These are phyloP conservation scores for Graptemys geographica DNA, from an alignment of 2,797 vertebrate species.

Conservation along the genomic window DNA sequence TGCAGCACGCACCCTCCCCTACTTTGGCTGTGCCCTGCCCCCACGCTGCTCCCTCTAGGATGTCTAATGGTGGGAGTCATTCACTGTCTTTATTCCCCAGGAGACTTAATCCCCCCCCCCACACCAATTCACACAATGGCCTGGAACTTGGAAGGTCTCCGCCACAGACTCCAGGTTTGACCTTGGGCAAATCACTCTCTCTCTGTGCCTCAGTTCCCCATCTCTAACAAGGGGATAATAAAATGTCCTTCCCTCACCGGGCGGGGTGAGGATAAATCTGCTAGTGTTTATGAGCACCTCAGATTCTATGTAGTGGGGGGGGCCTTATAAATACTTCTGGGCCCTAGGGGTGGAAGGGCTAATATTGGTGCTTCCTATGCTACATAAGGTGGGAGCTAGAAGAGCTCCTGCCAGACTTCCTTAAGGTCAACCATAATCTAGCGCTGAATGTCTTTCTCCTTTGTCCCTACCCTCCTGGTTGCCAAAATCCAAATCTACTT, in stretches of 20 bases:
- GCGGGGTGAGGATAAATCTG: background rate
- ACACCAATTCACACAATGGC: background rate
- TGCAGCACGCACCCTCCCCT: fast-evolving
- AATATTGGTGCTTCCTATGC: background rate
- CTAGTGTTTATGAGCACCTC: background rate
- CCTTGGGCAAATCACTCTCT: background rate
- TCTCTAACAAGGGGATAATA: background rate
- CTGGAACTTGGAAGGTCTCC: background rate
- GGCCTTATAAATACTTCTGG: background rate
- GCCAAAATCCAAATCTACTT: background rate
- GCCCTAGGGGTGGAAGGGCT: background rate
- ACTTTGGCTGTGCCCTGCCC: background rate
- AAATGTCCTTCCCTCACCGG: background rate
- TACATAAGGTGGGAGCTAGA: background rate
- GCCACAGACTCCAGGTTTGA: background rate
- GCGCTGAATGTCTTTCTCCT: background rate
- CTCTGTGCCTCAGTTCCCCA: background rate
- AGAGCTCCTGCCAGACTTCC: background rate
- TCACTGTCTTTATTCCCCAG: background rate
- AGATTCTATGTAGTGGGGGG: background rate
- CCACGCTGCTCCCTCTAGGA: fast-evolving
- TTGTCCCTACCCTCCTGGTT: background rate
- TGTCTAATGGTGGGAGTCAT: fast-evolving
- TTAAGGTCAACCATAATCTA: background rate
- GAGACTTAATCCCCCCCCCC: background rate